A percentile compares a stretch with the other conserved stretches of the same genome.
These are phyloP conservation scores for Ciconia stormi DNA, from an alignment of 2,113 vertebrate genomes.

Conservation along the genomic window DNA sequence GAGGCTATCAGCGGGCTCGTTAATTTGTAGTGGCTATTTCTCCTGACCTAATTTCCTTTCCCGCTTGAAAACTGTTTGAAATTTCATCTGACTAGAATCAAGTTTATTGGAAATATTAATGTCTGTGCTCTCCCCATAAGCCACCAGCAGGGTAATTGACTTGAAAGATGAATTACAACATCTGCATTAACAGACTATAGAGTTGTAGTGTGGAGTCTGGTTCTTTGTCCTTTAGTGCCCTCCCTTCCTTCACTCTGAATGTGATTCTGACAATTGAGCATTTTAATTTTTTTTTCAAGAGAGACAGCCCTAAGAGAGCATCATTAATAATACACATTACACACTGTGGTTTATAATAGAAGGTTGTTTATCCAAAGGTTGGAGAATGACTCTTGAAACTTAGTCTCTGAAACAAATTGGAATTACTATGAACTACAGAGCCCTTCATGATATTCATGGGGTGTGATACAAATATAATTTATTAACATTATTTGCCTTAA, in stretches of 20 bases:
- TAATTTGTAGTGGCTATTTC: slow-evolving; percentile 42
- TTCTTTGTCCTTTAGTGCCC: slow-evolving; percentile 21
- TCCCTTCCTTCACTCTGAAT: not conserved
- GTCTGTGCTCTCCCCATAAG: slow-evolving; percentile 18
- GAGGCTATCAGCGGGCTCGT: not conserved
- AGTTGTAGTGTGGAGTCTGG: not conserved
- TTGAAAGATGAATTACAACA: slow-evolving; percentile 42
- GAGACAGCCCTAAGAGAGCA: not conserved
- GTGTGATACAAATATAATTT: not conserved
- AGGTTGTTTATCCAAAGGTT: not conserved
- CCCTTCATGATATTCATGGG: not conserved
- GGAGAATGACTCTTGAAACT: not conserved
- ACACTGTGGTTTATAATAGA: not conserved
- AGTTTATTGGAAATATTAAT: slow-evolving; percentile 61
- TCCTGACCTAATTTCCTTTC: slow-evolving; percentile 40
- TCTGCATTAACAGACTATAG: slow-evolving; percentile 36
- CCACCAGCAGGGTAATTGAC: slow-evolving; percentile 45
- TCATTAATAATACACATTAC: not conserved
- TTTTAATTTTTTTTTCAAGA: not conserved
- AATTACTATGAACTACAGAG: not conserved
- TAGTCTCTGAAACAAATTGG: not conserved
- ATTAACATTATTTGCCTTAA: not conserved
- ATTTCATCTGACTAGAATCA: slow-evolving; percentile 37
- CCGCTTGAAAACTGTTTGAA: slow-evolving; percentile 36
- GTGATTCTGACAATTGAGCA: not conserved